phyloP scores from a whole-genome alignment of 2,888 invertebrate species.

The Cephus pygmeus region DNA sequence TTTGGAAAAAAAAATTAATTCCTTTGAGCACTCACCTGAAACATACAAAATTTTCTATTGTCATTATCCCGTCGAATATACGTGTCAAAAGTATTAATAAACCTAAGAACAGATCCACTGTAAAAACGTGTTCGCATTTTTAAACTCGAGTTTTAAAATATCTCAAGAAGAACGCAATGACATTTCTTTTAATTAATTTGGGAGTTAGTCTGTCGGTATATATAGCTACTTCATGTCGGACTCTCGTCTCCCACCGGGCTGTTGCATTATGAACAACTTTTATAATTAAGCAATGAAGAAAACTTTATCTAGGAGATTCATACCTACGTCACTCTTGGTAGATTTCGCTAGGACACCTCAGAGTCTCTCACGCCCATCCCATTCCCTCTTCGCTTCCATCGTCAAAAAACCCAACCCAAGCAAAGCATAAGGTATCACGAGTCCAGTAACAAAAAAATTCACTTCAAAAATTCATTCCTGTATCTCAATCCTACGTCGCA shows the following conservation, averaged over 20 bases:
- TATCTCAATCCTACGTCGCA: background rate
- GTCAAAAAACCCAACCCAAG: background rate
- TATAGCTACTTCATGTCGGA: constrained; percentile 16
- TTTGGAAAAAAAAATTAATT: background rate
- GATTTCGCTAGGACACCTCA: background rate
- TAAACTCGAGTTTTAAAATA: background rate
- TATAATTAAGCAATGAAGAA: constrained; percentile 49
- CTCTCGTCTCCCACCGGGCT: constrained; percentile 26
- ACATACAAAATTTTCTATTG: constrained; percentile 24
- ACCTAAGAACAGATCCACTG: background rate
- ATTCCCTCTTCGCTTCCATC: background rate
- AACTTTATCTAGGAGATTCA: constrained; percentile 41
- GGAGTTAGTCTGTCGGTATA: constrained; percentile 35
- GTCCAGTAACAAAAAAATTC: background rate
- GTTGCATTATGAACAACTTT: constrained; percentile 47
- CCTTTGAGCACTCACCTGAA: constrained; percentile 41
- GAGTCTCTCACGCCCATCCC: background rate
- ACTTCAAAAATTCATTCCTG: background rate
- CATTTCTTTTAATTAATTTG: constrained; percentile 50
- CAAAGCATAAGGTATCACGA: background rate
- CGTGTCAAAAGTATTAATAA: background rate
- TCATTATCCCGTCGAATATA: background rate
- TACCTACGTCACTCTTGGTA: background rate
- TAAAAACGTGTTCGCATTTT: constrained; percentile 12
- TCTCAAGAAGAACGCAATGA: constrained; percentile 12